Evolutionary conservation across 2,797 vertebrate genomes (phyloP).

Genomic region (Enteromius viviparus): DNA sequence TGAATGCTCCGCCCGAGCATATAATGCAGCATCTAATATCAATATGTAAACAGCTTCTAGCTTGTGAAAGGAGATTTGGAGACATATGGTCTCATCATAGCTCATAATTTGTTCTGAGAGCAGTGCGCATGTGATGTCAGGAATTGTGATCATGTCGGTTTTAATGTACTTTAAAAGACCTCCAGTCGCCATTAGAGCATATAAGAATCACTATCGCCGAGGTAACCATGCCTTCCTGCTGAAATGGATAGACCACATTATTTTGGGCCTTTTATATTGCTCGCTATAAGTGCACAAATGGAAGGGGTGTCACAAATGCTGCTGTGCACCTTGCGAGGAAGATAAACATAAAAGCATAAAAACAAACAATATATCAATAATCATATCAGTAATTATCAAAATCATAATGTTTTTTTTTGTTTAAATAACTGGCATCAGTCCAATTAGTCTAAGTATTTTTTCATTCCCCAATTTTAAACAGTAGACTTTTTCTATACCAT

Average conservation of each 20-base stretch:
- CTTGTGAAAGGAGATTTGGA: constrained; percentile 47
- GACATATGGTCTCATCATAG: constrained; percentile 34
- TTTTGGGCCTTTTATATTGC: constrained; percentile 28
- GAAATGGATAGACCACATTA: constrained; percentile 41
- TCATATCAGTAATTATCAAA: not conserved
- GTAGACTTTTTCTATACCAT: not conserved
- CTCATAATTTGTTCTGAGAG: constrained; percentile 45
- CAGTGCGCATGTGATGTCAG: constrained; percentile 26
- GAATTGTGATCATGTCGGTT: constrained; percentile 40
- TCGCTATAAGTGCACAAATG: constrained; percentile 31
- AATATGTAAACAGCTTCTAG: constrained; percentile 37
- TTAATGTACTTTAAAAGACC: constrained; percentile 49
- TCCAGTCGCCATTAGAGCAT: constrained; percentile 40
- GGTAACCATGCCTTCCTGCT: constrained; percentile 33
- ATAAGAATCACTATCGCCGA: constrained; percentile 28
- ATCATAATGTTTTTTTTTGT: not conserved
- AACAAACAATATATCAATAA: not conserved
- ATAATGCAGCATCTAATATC: constrained; percentile 44
- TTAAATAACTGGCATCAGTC: not conserved
- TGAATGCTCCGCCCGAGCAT: not conserved
- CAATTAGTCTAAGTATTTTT: not conserved
- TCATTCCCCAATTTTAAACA: not conserved
- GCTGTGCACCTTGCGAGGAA: not conserved
- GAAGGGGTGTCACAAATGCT: constrained; percentile 3
- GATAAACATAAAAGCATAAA: not conserved